phyloP scores from a whole-genome alignment of 2,888 invertebrate genomes.

The Trachelus tabidus region DNA sequence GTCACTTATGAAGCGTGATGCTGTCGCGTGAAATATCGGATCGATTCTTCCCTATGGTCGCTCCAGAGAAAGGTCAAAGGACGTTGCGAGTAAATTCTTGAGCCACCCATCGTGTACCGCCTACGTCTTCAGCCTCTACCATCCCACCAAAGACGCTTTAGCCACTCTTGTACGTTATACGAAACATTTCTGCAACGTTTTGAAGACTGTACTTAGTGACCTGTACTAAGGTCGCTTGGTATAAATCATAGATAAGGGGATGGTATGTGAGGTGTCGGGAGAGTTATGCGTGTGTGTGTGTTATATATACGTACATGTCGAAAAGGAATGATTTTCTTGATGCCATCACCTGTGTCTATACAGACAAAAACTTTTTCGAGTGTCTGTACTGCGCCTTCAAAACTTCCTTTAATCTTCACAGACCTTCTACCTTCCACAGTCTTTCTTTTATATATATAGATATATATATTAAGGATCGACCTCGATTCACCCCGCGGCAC shows the following conservation, averaged over 20 bases:
- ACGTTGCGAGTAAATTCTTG: too few relatives aligned
- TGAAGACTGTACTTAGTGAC: neutral
- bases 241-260: neutral
- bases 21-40: neutral
- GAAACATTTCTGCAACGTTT: neutral
- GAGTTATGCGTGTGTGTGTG: too few relatives aligned
- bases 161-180: neutral
- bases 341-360: neutral
- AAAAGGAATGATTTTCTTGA: neutral
- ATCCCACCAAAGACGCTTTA: too few relatives aligned
- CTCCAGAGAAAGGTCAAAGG: neutral
- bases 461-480: conserved; percentile 18
- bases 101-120: too few relatives aligned
- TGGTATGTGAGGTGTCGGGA: too few relatives aligned
- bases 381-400: neutral
- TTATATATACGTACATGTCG: too few relatives aligned
- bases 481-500: conserved; percentile 23
- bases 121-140: too few relatives aligned
- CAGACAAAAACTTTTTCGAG: neutral
- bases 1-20: neutral
- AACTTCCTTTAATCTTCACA: neutral
- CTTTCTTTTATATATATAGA: neutral
- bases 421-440: neutral
- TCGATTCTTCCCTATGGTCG: neutral
- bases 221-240: neutral